phyloP scores from a whole-genome alignment of 2,888 invertebrate genomes.

The Drosophila niveifrons region DNA sequence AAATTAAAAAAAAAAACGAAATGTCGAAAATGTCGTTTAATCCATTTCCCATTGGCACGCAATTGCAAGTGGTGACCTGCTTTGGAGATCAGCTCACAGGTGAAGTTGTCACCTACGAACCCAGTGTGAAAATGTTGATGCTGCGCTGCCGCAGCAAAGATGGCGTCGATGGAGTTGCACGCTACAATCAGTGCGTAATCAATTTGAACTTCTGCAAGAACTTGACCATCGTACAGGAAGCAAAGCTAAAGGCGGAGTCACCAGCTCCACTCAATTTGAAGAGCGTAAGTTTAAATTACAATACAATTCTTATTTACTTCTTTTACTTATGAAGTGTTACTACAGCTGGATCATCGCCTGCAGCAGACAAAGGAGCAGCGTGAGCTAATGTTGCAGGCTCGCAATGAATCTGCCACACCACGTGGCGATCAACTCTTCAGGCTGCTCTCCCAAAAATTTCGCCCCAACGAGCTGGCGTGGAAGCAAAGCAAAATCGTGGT shows the following conservation, averaged over 20 bases:
- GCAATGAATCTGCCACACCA: conserved; percentile 28
- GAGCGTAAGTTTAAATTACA: conserved; percentile 10
- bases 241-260: conserved; percentile 7
- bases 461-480: conserved; percentile 32
- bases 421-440: conserved; percentile 41
- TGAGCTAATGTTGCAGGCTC: conserved; percentile 16
- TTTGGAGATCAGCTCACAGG: conserved; percentile 36
- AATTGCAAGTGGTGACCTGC: conserved; percentile 45
- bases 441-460: conserved; percentile 39
- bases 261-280: conserved; percentile 41
- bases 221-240: conserved; percentile 48
- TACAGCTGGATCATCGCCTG: conserved; percentile 46
- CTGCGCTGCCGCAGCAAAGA: conserved; percentile 26
- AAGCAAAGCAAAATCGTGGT: conserved; percentile 32
- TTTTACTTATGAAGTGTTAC: not conserved
- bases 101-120: conserved; percentile 54
- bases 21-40: conserved; percentile 15
- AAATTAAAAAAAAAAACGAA: not conserved
- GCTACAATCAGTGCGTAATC: conserved; percentile 36
- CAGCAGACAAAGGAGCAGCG: conserved; percentile 28
- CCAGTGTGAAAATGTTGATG: conserved; percentile 50
- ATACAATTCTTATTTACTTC: too few relatives aligned
- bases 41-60: conserved; percentile 43
- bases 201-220: conserved; percentile 54
- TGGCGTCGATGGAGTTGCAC: conserved; percentile 15